Base-by-base conservation (phyloP, 92 coral and sea anemone species). In the Phymanthus crucifer region DNA sequence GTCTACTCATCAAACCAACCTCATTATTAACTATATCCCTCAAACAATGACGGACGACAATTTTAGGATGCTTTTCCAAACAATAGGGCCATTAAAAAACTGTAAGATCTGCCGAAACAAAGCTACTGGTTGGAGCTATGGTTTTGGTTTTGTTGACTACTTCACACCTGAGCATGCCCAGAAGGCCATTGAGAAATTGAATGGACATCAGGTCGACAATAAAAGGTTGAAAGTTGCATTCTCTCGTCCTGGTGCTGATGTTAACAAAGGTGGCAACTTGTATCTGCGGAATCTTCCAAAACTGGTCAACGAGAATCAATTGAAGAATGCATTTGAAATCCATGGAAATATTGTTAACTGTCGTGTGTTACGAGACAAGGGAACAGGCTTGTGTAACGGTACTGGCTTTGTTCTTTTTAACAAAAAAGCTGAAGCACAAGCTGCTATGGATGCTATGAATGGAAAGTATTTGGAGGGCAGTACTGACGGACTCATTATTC, bases 71-170 rank as follows among this genome's bases (percentile, higher is more conserved):
- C 87, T 92, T 37, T 92, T 92, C 75, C 80, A 84, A 54, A 69
- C 77, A 3, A 45, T 92, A 9, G 97, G 89, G 36, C 93, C 97
- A 26, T 71, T 91, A 40, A 92, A 90, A 40, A 90, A 76, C 84
- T 90, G 90, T 76, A 92, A 92, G 77, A 83, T 92, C 56, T 90
- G 94, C 76, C 84, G 97, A 11, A 87, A 92, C 83, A 88, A 80
- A 68, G 48, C 86, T 36, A 84, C 92, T n/a, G 93, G 93, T 14
- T 92, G 89, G 84, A 92, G 97, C 69, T 92, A 84, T 83, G 97
- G 97, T 6, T 92, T 84, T 77, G 97, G 97, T 2, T 92, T 92
- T 82, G 89, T 92, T n/a, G 97, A 92, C 17, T 92, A 92, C 76
- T 87, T 86, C 86, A 87, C 94, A 6, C 80, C 94, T 10, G 97